Evolutionary conservation across 2,113 vertebrate genomes (phyloP), one percentile per base, ranked within the genome.

Genomic region (Phoxinus phoxinus): DNA sequence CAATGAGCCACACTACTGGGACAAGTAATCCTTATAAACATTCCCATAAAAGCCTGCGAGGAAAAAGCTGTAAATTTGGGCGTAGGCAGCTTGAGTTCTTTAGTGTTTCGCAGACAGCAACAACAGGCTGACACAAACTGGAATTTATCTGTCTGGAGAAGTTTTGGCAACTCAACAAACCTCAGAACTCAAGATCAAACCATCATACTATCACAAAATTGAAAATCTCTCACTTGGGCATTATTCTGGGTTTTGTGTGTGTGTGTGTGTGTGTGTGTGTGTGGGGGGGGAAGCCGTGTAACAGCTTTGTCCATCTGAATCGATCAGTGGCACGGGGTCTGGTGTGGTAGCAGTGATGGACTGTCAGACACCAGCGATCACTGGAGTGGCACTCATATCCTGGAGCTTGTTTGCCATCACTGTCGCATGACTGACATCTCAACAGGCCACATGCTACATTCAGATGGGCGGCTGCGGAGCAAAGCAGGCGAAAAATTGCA

Each of bases 301-400:
- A 65, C 32, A 67, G 21, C 9, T 1, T 81, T 32, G 25, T 81
- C n/a, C n/a, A 27, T 4, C 27, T 76, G 10, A 78, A 23, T n/a
- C 19, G 73, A 67, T 81, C 85, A 87, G 48, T 77, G 76, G 46
- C 25, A 76, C 61, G 44, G 73, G 74, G 46, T 30, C 73, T 27
- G 79, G 12, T 77, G 73, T 32, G n/a, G 56, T 37, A 63, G 44
- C 19, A 27, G 79, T 67, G 53, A 51, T 75, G 81, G 63, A 87
- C 46, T 37, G 23, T 56, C 88, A 82, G 72, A 72, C 13, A 58
- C 72, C 77, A 58, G 32, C 79, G n/a, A 56, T 59, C 71, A 87
- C 61, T 84, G 86, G 83, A 65, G 71, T 80, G 82, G 77, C 27
- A 85, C 72, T 87, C 32, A 84, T 17, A 86, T 80, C 88, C 85